phyloP scores from a whole-genome alignment of 2,888 invertebrate species.

The Acleris holmiana region DNA sequence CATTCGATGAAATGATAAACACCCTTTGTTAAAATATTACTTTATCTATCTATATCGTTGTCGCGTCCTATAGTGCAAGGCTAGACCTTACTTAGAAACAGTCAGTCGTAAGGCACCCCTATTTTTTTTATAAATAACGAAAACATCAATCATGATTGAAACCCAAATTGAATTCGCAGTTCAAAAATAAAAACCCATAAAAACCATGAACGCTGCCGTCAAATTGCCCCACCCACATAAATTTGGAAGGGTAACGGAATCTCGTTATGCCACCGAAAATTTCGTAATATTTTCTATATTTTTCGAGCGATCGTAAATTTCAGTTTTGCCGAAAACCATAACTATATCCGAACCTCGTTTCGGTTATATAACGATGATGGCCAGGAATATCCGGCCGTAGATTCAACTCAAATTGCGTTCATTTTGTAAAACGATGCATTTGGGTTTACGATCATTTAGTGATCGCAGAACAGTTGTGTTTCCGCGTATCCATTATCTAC shows the following conservation, averaged over 20 bases:
- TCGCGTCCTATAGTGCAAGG: no score
- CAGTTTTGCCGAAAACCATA: slow-evolving; percentile 32
- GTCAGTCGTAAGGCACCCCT: neutral
- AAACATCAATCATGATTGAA: neutral
- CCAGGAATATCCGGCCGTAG: slow-evolving; percentile 28
- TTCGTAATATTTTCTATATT: slow-evolving; percentile 35
- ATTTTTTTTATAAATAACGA: neutral
- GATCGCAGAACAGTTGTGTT: neutral
- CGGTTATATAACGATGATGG: slow-evolving; percentile 30
- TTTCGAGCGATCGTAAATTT: slow-evolving; percentile 33
- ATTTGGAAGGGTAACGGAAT: slow-evolving; percentile 6
- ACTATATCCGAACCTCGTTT: slow-evolving; percentile 36
- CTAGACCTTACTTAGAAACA: no score
- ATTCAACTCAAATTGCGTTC: slow-evolving; percentile 19
- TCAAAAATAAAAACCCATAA: slow-evolving; percentile 8
- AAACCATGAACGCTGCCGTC: slow-evolving; percentile 8
- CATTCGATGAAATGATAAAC: no score
- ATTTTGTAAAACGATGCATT: slow-evolving; percentile 10
- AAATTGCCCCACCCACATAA: slow-evolving; percentile 29
- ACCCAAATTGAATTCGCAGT: neutral
- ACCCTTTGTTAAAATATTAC: no score
- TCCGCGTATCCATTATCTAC: no score
- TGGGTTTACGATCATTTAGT: neutral
- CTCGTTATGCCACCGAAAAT: slow-evolving; percentile 21
- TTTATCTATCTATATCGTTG: no score